Conservation (phyloP, 1,140 invertebrate species). For the Achatina immaculata region DNA sequence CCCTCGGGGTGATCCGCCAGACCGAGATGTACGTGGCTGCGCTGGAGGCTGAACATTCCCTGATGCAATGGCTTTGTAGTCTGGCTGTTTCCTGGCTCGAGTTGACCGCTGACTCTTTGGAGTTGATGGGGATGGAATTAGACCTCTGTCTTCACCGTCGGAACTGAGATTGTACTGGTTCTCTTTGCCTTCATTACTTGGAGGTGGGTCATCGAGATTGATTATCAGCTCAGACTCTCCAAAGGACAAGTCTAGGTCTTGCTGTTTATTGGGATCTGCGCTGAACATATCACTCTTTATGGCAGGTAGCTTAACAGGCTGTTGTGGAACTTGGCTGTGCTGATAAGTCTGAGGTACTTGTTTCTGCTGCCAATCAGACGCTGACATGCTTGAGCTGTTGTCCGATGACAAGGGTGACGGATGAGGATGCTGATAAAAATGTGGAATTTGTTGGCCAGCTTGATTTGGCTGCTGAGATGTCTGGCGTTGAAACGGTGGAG, state of each 20-base stretch:
- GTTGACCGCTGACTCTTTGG: constrained; percentile 46
- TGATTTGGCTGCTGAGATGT: not conserved
- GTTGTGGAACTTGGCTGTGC: not conserved
- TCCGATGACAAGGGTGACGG: not conserved
- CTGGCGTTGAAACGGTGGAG: not conserved
- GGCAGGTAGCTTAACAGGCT: not conserved
- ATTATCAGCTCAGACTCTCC: constrained; percentile 44
- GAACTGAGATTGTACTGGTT: constrained; percentile 39
- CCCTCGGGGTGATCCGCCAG: constrained; percentile 45
- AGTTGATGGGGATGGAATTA: constrained; percentile 24
- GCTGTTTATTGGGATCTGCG: constrained; percentile 39
- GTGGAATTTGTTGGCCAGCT: not conserved
- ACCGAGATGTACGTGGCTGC: constrained; percentile 40
- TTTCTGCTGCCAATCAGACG: constrained; percentile 10
- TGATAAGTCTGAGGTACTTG: not conserved
- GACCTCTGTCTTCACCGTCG: constrained; percentile 37
- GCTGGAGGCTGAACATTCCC: constrained; percentile 48
- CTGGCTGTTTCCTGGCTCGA: constrained; percentile 47
- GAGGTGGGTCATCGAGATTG: constrained; percentile 42
- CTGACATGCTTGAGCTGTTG: constrained; percentile 14
- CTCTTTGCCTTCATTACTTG: constrained; percentile 40
- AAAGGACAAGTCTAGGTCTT: constrained; percentile 44
- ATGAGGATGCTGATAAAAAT: not conserved
- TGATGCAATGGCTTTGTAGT: constrained; percentile 58
- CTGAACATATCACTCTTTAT: constrained; percentile 37